Evolutionary conservation across 2,797 vertebrate genomes (phyloP).

Genomic region (Eupleurogrammus muticus): DNA sequence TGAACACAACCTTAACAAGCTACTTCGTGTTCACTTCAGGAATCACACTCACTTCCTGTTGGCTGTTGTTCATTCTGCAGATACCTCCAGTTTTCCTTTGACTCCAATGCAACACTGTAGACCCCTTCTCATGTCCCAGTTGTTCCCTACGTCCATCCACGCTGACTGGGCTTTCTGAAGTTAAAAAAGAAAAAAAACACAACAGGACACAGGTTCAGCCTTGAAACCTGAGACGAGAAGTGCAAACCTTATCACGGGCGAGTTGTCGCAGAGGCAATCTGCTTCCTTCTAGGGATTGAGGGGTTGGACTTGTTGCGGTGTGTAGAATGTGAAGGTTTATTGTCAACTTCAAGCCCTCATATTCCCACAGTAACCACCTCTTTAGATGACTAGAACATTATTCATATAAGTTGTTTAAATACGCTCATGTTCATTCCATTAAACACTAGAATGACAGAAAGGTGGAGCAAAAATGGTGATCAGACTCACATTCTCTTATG

Average conservation of each 20-base stretch:
- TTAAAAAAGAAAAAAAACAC: conserved; percentile 10
- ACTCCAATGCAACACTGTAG: background rate
- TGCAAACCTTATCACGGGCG: conserved; percentile 16
- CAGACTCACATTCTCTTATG: no score
- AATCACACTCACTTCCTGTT: conserved; percentile 74
- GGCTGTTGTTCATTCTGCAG: conserved; percentile 55
- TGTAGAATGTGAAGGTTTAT: conserved; percentile 31
- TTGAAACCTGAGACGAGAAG: conserved; percentile 57
- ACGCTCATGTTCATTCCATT: no score
- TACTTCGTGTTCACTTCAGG: conserved; percentile 15
- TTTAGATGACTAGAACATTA: background rate
- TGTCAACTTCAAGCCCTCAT: background rate
- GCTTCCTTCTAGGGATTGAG: conserved; percentile 31
- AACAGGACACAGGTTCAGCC: conserved; percentile 49
- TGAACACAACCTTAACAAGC: conserved; percentile 4
- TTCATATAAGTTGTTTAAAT: background rate
- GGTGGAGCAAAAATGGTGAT: no score
- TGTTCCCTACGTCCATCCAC: background rate
- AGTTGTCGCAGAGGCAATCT: background rate
- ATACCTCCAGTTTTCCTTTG: background rate
- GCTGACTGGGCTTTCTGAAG: background rate
- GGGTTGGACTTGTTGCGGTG: conserved; percentile 45
- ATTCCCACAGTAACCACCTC: background rate
- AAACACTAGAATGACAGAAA: no score
- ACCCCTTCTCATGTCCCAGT: conserved; percentile 7